Percentiles rank a stretch among this genome's conserved stretches.
Conservation (phyloP, 2,113 vertebrate species). For the Serinus canaria region DNA sequence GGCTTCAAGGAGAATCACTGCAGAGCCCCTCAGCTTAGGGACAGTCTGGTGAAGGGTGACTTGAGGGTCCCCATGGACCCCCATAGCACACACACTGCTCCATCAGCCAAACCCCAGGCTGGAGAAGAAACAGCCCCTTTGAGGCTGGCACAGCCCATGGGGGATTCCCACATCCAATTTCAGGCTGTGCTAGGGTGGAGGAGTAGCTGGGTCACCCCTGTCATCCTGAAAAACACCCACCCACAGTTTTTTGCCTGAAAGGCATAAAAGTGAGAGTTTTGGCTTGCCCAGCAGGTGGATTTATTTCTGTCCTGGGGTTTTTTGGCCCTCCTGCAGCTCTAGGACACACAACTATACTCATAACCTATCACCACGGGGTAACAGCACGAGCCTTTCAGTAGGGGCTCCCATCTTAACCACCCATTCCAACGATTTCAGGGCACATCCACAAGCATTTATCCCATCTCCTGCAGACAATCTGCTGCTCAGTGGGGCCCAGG, state of each 20-base stretch:
- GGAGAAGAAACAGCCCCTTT: background rate
- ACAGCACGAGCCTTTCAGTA: background rate
- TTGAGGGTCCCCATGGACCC: accelerated
- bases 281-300: background rate
- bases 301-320: background rate
- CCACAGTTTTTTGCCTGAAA: background rate
- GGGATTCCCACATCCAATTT: background rate
- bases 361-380: accelerated
- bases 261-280: accelerated
- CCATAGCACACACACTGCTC: accelerated
- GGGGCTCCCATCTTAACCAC: background rate
- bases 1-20: background rate
- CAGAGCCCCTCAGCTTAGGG: background rate
- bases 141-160: background rate
- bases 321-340: background rate
- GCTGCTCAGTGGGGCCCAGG: background rate
- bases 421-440: background rate
- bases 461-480: slow-evolving; percentile 8
- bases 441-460: background rate
- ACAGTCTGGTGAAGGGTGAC: background rate
- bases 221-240: background rate
- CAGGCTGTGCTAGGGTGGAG: background rate
- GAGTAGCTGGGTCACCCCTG: background rate
- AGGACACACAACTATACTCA: accelerated
- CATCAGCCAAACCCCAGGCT: background rate